Evolutionary conservation across 2,797 vertebrate species (phyloP).

Genomic region (Halcyon badia): DNA sequence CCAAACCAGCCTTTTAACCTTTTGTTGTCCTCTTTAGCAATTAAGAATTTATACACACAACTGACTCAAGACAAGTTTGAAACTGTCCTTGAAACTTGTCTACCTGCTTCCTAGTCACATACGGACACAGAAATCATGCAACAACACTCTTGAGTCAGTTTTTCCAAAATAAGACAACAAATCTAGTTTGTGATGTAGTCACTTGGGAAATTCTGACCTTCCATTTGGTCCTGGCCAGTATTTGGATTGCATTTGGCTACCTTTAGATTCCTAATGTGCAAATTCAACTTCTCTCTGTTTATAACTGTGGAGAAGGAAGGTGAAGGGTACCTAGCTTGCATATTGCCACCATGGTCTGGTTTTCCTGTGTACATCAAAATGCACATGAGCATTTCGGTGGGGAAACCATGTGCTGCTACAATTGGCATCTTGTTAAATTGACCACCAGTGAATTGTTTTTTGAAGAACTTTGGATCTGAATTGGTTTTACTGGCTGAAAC

Average conservation of each 20-base stretch:
- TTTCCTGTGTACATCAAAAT: neutral
- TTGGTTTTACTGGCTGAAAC: neutral
- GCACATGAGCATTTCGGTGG: neutral
- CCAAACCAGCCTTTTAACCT: neutral
- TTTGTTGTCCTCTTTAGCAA: neutral
- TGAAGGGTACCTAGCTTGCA: neutral
- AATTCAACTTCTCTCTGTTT: neutral
- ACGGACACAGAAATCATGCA: neutral
- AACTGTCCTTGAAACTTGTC: neutral
- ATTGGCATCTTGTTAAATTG: neutral
- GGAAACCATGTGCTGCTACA: neutral
- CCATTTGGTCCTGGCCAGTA: neutral
- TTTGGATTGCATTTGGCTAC: neutral
- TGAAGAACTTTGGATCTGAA: constrained; percentile 44
- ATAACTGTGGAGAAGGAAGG: neutral
- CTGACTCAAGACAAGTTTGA: neutral
- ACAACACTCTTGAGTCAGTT: fast-evolving
- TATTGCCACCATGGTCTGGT: neutral
- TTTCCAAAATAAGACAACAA: neutral
- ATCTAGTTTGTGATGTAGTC: neutral
- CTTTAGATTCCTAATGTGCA: neutral
- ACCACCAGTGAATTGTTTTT: constrained; percentile 43
- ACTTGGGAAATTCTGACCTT: neutral
- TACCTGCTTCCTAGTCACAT: neutral
- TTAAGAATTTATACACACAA: neutral